These are phyloP conservation scores for Neofelis nebulosa DNA, from an alignment of 2,113 vertebrate genomes.

Conservation along the genomic window DNA sequence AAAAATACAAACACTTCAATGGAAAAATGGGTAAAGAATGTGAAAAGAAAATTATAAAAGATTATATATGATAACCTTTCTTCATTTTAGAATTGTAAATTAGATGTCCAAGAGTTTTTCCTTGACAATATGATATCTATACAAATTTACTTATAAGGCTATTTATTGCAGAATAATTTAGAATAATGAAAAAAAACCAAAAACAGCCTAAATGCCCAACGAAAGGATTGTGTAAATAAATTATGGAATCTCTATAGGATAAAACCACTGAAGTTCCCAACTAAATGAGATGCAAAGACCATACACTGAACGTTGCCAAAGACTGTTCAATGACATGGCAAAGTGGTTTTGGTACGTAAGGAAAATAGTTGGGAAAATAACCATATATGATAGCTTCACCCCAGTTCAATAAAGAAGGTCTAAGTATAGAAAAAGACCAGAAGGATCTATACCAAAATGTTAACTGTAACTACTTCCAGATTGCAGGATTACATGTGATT, in stretches of 20 bases:
- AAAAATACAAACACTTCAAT: constrained; percentile 5
- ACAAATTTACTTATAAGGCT: not conserved
- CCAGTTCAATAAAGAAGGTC: not conserved
- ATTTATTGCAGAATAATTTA: not conserved
- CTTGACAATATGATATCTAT: not conserved
- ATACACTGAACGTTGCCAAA: not conserved
- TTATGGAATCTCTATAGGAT: not conserved
- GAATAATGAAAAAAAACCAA: not conserved
- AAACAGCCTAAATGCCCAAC: not conserved
- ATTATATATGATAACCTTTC: not conserved
- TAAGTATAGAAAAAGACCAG: not conserved
- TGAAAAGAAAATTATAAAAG: not conserved
- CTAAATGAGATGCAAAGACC: not conserved
- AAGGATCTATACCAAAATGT: not conserved
- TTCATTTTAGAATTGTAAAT: not conserved
- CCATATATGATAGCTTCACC: not conserved
- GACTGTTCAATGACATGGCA: not conserved
- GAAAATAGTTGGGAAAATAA: not conserved
- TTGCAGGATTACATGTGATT: not conserved
- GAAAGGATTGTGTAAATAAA: not conserved
- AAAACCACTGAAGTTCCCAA: not conserved
- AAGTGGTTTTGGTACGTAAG: not conserved
- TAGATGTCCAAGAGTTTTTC: not conserved
- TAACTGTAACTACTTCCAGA: not conserved
- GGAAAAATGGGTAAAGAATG: not conserved